Evolutionary conservation across 2,888 invertebrate species (phyloP).

Genomic region (Tipula helvola): DNA sequence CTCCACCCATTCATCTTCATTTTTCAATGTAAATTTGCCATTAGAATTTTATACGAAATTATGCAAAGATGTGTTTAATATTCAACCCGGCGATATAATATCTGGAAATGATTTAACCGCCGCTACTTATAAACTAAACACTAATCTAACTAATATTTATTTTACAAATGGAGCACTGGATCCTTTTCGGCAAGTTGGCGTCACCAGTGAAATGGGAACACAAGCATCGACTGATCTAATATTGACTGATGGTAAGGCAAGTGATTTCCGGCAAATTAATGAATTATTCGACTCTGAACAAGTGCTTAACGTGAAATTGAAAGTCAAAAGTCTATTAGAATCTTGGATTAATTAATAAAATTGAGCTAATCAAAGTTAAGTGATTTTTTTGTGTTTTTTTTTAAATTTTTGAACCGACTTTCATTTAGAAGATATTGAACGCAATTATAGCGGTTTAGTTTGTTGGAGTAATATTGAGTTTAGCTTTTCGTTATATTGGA

Average conservation of each 20-base stretch:
- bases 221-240: background rate
- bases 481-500: background rate
- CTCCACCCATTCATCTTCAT: background rate
- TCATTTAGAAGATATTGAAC: background rate
- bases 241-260: background rate
- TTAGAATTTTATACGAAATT: background rate
- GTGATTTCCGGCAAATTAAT: background rate
- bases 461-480: too few relatives aligned
- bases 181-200: background rate
- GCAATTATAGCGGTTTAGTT: background rate
- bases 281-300: background rate
- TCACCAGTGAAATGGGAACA: background rate
- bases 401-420: background rate
- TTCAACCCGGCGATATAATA: background rate
- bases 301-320: background rate
- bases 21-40: background rate
- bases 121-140: background rate
- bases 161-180: background rate
- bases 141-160: background rate
- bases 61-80: background rate
- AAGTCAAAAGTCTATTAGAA: background rate
- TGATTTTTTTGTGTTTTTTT: background rate
- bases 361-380: background rate
- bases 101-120: background rate
- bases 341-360: background rate